Percentiles rank a stretch among this genome's conserved stretches.
Evolutionary conservation across 2,888 invertebrate genomes (phyloP).

Genomic region (Synanthedon myopaeformis): DNA sequence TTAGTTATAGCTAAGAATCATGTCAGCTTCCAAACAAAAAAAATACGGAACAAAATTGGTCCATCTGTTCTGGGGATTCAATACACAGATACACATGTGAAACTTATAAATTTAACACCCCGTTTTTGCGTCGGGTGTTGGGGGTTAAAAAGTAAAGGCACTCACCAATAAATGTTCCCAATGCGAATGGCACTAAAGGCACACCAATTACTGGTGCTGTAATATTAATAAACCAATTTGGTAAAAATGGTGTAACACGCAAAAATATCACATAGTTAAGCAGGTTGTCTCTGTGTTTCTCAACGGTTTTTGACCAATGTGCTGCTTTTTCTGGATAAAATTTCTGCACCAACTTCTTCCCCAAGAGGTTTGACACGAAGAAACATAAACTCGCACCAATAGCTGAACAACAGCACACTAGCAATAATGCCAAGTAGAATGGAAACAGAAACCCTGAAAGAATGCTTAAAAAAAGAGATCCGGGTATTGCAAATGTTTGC

Average conservation of each 20-base stretch:
- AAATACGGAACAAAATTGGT: too few species aligned
- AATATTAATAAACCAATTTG: conserved; percentile 99
- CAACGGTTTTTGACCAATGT: conserved; percentile 87
- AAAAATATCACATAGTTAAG: conserved; percentile 97
- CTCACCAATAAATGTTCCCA: conserved; percentile 93
- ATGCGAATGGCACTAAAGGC: conserved; percentile 89
- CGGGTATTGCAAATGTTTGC: conserved; percentile 99
- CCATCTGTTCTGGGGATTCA: too few species aligned
- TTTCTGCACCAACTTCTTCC: conserved; percentile 84
- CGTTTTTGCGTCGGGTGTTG: too few species aligned
- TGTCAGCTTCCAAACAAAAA: too few species aligned
- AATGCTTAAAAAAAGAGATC: conserved; percentile 97
- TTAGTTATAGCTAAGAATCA: too few species aligned
- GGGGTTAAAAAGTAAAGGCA: not conserved
- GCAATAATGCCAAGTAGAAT: conserved; percentile 86
- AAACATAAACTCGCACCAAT: conserved; percentile 97
- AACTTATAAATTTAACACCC: too few species aligned
- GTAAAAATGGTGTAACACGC: conserved; percentile 96
- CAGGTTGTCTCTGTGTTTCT: conserved; percentile 87
- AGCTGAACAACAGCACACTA: conserved; percentile 95
- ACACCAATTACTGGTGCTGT: conserved; percentile 97
- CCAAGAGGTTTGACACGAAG: conserved; percentile 89
- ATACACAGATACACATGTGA: too few species aligned
- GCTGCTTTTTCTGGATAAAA: conserved; percentile 91
- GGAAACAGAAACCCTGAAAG: conserved; percentile 97